Conservation (phyloP, 2,888 invertebrate species). For the Orthosia incerta region DNA sequence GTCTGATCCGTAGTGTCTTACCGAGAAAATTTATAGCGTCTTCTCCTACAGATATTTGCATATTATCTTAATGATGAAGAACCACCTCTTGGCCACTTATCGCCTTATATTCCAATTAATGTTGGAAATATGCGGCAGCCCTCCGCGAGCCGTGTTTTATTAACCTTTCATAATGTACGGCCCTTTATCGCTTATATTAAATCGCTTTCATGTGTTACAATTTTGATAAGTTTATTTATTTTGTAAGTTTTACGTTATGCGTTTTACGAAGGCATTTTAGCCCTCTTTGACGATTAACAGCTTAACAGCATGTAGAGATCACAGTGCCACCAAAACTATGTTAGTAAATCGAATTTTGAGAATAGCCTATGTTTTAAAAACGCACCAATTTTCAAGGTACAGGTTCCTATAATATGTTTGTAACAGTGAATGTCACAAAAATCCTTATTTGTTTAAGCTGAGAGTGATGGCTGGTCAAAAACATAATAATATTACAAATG, state of each 20-base stretch:
- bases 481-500: too few relatives aligned
- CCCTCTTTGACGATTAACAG: too few relatives aligned
- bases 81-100: slow-evolving; percentile 81
- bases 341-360: not conserved
- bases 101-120: slow-evolving; percentile 86
- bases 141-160: slow-evolving; percentile 81
- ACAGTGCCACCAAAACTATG: too few relatives aligned
- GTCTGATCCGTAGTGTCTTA: slow-evolving; percentile 74
- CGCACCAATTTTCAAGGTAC: too few relatives aligned
- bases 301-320: too few relatives aligned
- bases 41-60: slow-evolving; percentile 81
- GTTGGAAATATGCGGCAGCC: slow-evolving; percentile 82
- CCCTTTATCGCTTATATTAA: slow-evolving; percentile 80
- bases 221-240: slow-evolving; percentile 72
- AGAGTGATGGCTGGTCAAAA: not conserved
- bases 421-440: too few relatives aligned
- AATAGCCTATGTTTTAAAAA: not conserved
- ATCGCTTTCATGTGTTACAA: slow-evolving; percentile 81
- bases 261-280: not conserved
- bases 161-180: slow-evolving; percentile 83
- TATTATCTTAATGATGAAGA: slow-evolving; percentile 87
- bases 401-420: too few relatives aligned
- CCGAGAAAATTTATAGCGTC: slow-evolving; percentile 77
- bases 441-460: too few relatives aligned
- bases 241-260: slow-evolving; percentile 64